phyloP scores from a whole-genome alignment of 2,113 vertebrate genomes.

The Lipotes vexillifer region DNA sequence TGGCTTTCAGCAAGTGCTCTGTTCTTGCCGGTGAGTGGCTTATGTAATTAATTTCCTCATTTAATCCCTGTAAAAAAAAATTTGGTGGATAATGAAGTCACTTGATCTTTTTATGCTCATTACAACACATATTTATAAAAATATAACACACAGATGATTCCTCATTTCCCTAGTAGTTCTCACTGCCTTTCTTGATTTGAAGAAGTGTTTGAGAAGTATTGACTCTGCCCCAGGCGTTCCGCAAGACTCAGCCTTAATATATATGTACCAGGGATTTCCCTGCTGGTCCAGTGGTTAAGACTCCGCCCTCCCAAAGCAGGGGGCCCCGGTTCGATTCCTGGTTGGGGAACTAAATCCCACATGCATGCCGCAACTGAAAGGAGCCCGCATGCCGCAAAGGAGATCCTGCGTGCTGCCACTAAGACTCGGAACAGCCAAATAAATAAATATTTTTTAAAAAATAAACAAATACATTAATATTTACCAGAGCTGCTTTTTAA shows the following conservation, averaged over 20 bases:
- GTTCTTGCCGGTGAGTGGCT: background rate
- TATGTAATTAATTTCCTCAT: background rate
- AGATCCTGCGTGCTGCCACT: no score
- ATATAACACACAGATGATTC: background rate
- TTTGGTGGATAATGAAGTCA: background rate
- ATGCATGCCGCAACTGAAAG: no score
- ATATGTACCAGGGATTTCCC: background rate
- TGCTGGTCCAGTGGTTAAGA: no score
- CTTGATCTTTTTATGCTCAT: slow-evolving; percentile 39
- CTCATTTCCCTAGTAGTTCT: background rate
- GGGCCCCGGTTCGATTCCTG: no score
- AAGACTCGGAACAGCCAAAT: no score
- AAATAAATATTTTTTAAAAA: no score
- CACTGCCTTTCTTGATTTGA: background rate
- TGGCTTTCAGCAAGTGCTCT: background rate
- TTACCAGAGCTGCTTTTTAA: background rate
- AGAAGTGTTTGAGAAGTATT: background rate
- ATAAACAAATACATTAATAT: background rate
- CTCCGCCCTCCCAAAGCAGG: no score
- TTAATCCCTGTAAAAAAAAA: background rate
- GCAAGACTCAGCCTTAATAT: background rate
- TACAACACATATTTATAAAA: background rate
- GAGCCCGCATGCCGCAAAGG: no score
- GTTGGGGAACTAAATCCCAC: no score
- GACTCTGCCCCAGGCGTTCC: background rate